These are phyloP conservation scores for Melanostoma scalare DNA, from an alignment of 2,888 invertebrate genomes.

Conservation along the genomic window DNA sequence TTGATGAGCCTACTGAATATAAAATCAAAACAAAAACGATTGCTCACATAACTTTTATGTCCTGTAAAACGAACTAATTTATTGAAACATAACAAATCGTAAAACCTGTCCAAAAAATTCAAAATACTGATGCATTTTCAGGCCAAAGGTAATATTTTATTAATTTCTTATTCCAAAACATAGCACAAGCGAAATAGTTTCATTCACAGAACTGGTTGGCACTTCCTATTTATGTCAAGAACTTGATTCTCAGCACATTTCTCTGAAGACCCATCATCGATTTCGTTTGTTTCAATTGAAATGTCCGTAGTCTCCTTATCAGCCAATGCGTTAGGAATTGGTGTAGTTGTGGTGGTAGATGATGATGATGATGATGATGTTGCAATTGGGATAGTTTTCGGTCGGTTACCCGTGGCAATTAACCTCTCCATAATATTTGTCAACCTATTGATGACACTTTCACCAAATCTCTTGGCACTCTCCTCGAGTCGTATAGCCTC, in stretches of 20 bases:
- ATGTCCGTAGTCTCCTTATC: conserved; percentile 9
- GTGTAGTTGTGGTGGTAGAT: neutral
- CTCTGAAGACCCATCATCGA: conserved; percentile 24
- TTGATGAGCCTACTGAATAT: no score
- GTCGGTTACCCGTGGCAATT: conserved; percentile 31
- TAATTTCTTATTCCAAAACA: no score
- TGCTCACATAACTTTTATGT: no score
- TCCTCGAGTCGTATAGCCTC: conserved; percentile 79
- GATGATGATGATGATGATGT: neutral
- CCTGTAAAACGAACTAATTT: no score
- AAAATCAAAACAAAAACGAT: no score
- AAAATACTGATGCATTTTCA: no score
- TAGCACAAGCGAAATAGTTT: neutral
- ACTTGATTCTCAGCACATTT: conserved; percentile 73
- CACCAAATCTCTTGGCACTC: conserved; percentile 77
- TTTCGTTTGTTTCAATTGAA: conserved; percentile 51
- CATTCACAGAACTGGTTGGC: conserved; percentile 62
- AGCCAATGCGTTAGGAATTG: neutral
- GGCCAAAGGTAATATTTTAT: no score
- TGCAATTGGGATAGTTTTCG: neutral
- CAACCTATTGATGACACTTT: conserved; percentile 76
- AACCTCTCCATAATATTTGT: conserved; percentile 76
- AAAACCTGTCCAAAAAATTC: no score
- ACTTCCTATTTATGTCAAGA: conserved; percentile 73
- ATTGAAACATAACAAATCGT: no score